A percentile compares a stretch with the other conserved stretches of the same genome.
phyloP scores from a whole-genome alignment of 2,797 vertebrate genomes.

The Heteromormyrus szaboi region DNA sequence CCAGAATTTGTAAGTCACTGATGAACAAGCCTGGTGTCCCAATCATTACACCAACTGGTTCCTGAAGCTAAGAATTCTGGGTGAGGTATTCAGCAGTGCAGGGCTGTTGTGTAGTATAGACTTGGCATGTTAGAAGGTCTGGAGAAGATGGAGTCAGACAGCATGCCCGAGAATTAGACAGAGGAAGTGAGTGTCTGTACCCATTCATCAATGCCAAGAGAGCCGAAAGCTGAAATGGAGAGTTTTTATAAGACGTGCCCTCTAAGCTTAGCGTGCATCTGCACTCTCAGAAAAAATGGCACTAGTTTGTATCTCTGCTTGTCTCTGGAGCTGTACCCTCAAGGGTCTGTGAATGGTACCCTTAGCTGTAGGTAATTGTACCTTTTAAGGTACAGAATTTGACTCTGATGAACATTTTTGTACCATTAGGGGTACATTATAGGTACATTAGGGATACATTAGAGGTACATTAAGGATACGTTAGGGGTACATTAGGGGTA shows the following conservation, averaged over 20 bases:
- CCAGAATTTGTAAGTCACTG: background rate
- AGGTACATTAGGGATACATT: no score
- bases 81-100: background rate
- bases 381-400: background rate
- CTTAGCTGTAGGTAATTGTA: background rate
- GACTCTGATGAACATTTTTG: background rate
- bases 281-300: no score
- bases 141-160: constrained; percentile 72
- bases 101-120: background rate
- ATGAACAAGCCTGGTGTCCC: background rate
- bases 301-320: background rate
- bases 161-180: constrained; percentile 71
- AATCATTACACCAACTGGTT: background rate
- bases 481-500: background rate
- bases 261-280: background rate
- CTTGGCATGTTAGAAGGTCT: constrained; percentile 46
- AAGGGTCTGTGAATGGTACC: background rate
- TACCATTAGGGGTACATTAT: background rate
- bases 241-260: background rate
- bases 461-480: no score
- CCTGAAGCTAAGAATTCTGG: background rate
- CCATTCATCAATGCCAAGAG: constrained; percentile 71
- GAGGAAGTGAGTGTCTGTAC: constrained; percentile 74
- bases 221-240: background rate
- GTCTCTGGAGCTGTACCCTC: background rate